These are phyloP conservation scores for Poeciliopsis turneri DNA, from an alignment of 2,797 vertebrate species.

Conservation along the genomic window DNA sequence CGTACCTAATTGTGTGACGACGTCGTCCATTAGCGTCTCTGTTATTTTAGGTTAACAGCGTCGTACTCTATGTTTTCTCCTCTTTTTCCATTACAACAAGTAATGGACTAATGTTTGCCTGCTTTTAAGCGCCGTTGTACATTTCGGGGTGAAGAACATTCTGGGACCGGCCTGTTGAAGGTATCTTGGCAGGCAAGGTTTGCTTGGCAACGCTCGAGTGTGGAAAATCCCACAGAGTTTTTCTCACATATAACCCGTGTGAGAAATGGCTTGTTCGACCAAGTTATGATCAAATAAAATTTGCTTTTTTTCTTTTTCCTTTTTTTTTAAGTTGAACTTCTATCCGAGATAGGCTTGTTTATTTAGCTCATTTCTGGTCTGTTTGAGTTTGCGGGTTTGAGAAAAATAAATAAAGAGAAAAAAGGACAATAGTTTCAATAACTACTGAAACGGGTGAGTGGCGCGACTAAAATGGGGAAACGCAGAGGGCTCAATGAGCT, in stretches of 20 bases:
- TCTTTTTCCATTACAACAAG: slow-evolving; percentile 41
- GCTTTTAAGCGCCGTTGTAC: slow-evolving; percentile 21
- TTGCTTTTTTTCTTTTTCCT: not conserved
- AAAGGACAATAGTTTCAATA: too few relatives aligned
- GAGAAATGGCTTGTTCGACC: not conserved
- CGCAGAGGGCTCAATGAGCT: too few relatives aligned
- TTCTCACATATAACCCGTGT: slow-evolving; percentile 37
- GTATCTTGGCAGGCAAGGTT: slow-evolving; percentile 32
- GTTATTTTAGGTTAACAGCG: not conserved
- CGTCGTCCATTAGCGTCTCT: not conserved
- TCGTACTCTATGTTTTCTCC: not conserved
- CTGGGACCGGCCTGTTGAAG: slow-evolving; percentile 41
- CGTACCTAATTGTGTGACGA: not conserved
- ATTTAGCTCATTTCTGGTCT: too few relatives aligned
- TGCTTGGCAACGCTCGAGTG: slow-evolving; percentile 58
- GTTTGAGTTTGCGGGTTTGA: too few relatives aligned
- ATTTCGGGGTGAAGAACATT: slow-evolving; percentile 28
- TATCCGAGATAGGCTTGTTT: too few relatives aligned
- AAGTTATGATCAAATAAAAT: not conserved
- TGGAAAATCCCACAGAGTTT: slow-evolving; percentile 11
- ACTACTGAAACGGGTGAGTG: too few relatives aligned
- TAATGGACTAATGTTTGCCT: slow-evolving; percentile 47
- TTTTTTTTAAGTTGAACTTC: not conserved
- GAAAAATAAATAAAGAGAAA: too few relatives aligned
- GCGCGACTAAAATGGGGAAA: too few relatives aligned